A percentile compares a stretch with the other conserved stretches of the same genome.
phyloP scores from a whole-genome alignment of 2,113 vertebrate genomes.

The Tinamus guttatus region DNA sequence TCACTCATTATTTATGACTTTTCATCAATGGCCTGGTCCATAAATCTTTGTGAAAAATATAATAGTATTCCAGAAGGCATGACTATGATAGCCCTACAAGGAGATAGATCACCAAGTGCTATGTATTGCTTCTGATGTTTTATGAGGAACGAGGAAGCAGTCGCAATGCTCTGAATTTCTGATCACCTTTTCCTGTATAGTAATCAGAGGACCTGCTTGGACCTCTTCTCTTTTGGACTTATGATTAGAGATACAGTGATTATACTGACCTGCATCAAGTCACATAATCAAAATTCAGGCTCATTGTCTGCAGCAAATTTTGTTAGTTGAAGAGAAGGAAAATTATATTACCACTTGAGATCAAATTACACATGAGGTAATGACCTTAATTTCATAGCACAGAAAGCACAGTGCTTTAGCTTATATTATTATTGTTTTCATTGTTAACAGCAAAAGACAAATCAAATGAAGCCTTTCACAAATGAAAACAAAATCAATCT shows the following conservation, averaged over 20 bases:
- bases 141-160: background rate
- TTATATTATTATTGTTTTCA: background rate
- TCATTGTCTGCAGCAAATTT: background rate
- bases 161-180: background rate
- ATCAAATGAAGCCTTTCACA: background rate
- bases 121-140: background rate
- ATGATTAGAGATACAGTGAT: background rate
- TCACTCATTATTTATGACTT: background rate
- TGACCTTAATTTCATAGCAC: background rate
- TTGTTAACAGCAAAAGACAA: background rate
- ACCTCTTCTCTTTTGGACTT: background rate
- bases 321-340: background rate
- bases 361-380: background rate
- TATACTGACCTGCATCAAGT: background rate
- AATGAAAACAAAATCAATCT: background rate
- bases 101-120: background rate
- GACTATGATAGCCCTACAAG: background rate
- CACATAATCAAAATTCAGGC: background rate
- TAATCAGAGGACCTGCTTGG: fast-evolving
- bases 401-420: background rate
- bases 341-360: background rate
- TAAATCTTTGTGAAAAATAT: background rate
- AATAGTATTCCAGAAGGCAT: background rate
- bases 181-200: background rate
- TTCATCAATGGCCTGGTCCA: background rate